Evolutionary conservation across 2,888 invertebrate species (phyloP).

Genomic region (Eristalis arbustorum): DNA sequence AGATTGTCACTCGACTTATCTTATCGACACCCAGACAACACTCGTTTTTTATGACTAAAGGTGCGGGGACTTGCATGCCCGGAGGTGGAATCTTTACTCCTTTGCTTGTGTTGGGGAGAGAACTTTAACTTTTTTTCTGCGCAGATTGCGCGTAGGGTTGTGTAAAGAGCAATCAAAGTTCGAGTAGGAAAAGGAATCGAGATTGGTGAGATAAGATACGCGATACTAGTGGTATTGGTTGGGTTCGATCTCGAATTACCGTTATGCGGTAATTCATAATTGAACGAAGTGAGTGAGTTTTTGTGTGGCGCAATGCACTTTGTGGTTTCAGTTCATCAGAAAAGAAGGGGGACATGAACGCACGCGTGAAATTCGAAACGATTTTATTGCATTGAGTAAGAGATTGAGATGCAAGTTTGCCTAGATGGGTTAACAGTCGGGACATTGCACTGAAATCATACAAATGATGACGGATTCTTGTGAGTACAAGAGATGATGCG

Average conservation of each 20-base stretch:
- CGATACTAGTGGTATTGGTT: constrained; percentile 14
- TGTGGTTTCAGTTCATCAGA: not conserved
- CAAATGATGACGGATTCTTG: no score
- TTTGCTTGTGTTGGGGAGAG: not conserved
- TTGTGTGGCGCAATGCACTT: constrained; percentile 12
- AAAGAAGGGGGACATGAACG: not conserved
- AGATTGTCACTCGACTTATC: constrained; percentile 1
- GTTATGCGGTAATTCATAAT: constrained; percentile 22
- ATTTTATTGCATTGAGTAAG: not conserved
- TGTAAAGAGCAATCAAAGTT: not conserved
- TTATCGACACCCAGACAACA: constrained; percentile 10
- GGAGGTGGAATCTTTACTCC: not conserved
- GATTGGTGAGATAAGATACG: constrained; percentile 16
- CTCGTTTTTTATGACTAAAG: not conserved
- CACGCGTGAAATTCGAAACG: not conserved
- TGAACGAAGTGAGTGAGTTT: constrained; percentile 13
- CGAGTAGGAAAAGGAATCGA: not conserved
- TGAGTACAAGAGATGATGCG: no score
- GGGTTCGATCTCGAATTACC: constrained; percentile 29
- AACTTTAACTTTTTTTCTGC: not conserved
- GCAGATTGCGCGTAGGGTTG: not conserved
- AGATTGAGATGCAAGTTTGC: not conserved
- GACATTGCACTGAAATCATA: no score
- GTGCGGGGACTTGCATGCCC: not conserved
- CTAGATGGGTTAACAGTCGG: no score